Evolutionary conservation across 2,113 vertebrate species (phyloP), one percentile per base, ranked within the genome.

Genomic region (Ginglymostoma cirratum): DNA sequence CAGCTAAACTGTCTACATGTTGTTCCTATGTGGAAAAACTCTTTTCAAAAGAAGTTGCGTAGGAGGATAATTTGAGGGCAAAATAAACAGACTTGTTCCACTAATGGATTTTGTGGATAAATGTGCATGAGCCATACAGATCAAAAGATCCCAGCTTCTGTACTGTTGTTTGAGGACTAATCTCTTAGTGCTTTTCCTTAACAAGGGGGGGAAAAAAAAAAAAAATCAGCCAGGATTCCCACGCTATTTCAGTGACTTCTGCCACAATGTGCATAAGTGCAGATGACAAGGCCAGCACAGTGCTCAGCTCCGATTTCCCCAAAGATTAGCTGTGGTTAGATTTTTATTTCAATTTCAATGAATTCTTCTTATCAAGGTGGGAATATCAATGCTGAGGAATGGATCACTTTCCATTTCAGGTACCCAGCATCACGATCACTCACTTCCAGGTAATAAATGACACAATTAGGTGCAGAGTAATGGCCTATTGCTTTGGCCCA

Each of bases 341-440:
- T 78, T 78, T 78, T 78, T 78, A 78, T 78, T 78, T 78, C 34
- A 78, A 78, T 78, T 78, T 78, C 34, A 80, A 80, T 80, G n/a
- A 83, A 83, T 83, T 83, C n/a, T 83, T 38, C n/a, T 83, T 38
- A 83, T 83, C n/a, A 42, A 83, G 15, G 15, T 5, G n/a, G 17
- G n/a, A 38, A 42, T 83, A 38, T 83, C 38, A 83, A 42, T 42
- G 78, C 14, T 38, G 78, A 19, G n/a, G n/a, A 83, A 42, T 83
- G n/a, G 78, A 42, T 38, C 78, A 38, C n/a, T 19, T 83, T 83
- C n/a, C 15, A 83, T 83, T 38, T 83, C 78, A 83, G 48, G 48
- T 48, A 70, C 69, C 69, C 69, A 70, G 69, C 69, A 70, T 70
- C 69, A 34, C 12, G 3, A 19, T 83, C 78, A 38, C 38, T 17